phyloP scores from a whole-genome alignment of 2,888 invertebrate species.

The Apamea epomidion region DNA sequence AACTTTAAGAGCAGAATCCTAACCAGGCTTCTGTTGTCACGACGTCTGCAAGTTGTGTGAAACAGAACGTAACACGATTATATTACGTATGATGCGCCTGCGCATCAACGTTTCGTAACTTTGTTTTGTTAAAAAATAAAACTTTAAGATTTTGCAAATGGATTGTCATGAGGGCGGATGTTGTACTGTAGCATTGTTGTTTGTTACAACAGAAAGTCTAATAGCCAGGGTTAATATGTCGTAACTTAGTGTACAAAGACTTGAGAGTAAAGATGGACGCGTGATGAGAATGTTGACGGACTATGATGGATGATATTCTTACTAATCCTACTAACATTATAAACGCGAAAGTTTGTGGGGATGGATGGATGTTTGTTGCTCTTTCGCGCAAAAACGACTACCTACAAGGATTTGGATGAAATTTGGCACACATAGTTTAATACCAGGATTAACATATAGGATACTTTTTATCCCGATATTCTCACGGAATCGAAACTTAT shows the following conservation, averaged over 20 bases:
- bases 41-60: slow-evolving; percentile 60
- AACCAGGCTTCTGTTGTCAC: slow-evolving; percentile 54
- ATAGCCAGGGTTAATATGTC: slow-evolving; percentile 52
- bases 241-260: slow-evolving; percentile 31
- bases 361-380: too few relatives aligned
- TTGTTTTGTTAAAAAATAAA: slow-evolving; percentile 64
- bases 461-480: too few relatives aligned
- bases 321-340: too few relatives aligned
- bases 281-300: slow-evolving; percentile 14
- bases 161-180: slow-evolving; percentile 63
- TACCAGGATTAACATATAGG: too few relatives aligned
- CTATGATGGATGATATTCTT: not conserved
- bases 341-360: too few relatives aligned
- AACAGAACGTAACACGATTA: slow-evolving; percentile 73
- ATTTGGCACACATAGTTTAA: too few relatives aligned
- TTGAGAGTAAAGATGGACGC: not conserved
- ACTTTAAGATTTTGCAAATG: slow-evolving; percentile 65
- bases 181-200: slow-evolving; percentile 62
- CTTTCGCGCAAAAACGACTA: too few relatives aligned
- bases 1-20: not conserved
- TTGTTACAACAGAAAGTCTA: slow-evolving; percentile 49
- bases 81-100: slow-evolving; percentile 63
- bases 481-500: too few relatives aligned
- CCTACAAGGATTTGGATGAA: too few relatives aligned
- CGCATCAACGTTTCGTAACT: slow-evolving; percentile 62